phyloP scores from a whole-genome alignment of 2,888 invertebrate genomes.

The Yponomeuta plumbellus region DNA sequence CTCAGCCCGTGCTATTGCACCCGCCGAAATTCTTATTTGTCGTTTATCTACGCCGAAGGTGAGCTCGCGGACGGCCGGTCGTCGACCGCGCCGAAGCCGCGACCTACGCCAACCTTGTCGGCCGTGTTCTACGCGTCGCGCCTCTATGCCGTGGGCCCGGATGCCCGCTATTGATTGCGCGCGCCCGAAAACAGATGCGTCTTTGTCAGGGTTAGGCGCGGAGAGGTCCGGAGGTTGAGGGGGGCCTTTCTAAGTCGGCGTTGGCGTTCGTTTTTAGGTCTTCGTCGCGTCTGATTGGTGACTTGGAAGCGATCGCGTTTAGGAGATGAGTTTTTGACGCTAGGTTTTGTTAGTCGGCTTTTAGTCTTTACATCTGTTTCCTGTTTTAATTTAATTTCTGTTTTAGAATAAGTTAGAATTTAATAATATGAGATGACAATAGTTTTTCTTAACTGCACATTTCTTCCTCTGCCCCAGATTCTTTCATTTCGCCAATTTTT shows the following conservation, averaged over 20 bases:
- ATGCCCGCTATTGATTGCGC: constrained; percentile 17
- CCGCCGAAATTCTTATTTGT: constrained; percentile 38
- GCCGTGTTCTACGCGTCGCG: constrained; percentile 22
- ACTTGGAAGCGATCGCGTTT: no score
- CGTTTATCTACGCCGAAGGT: constrained; percentile 69
- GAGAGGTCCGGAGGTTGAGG: neutral
- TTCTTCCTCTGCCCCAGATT: neutral
- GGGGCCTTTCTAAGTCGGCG: no score
- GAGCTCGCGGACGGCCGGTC: constrained; percentile 65
- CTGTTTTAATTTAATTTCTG: no score
- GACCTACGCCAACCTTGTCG: constrained; percentile 30
- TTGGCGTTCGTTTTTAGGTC: no score
- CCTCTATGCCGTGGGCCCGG: neutral
- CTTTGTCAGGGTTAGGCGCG: neutral
- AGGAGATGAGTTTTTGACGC: no score
- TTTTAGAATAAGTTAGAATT: no score
- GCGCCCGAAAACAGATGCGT: constrained; percentile 1
- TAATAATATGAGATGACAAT: no score
- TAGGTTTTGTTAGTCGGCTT: no score
- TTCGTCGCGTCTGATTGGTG: no score
- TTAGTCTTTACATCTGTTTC: no score
- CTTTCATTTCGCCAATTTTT: neutral
- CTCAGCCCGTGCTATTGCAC: constrained; percentile 11
- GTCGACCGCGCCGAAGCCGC: constrained; percentile 42
- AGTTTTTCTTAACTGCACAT: neutral